These are phyloP conservation scores for Drosophila longiperda DNA, from an alignment of 2,888 invertebrate genomes.

Conservation along the genomic window DNA sequence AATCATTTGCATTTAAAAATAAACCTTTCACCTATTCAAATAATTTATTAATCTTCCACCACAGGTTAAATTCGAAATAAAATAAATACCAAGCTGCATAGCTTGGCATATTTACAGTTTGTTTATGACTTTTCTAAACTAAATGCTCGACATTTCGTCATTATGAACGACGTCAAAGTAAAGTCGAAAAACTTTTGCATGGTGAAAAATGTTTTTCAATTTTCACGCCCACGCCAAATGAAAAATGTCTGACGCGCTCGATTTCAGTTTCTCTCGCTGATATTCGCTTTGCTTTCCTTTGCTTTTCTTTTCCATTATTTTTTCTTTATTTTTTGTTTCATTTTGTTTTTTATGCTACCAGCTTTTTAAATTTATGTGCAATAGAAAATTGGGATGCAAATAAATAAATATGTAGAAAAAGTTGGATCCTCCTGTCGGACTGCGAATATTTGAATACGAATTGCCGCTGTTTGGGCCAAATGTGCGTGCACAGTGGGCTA, in stretches of 20 bases:
- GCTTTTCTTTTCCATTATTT: conserved; percentile 13
- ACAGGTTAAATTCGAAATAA: conserved; percentile 8
- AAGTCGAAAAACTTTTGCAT: conserved; percentile 61
- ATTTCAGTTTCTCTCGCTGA: conserved; percentile 52
- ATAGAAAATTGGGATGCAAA: conserved; percentile 41
- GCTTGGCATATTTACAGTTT: conserved; percentile 34
- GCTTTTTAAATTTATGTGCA: conserved; percentile 67
- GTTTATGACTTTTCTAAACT: conserved; percentile 64
- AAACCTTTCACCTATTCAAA: background rate
- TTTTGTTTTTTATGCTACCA: conserved; percentile 48
- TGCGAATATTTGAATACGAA: conserved; percentile 41
- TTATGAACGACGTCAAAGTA: conserved; percentile 73
- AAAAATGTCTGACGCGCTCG: conserved; percentile 69
- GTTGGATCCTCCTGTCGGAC: conserved; percentile 12
- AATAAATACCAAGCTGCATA: background rate
- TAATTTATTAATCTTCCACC: background rate
- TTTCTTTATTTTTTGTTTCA: background rate
- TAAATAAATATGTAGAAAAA: conserved; percentile 39
- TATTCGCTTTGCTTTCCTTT: conserved; percentile 27
- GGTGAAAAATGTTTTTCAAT: conserved; percentile 74
- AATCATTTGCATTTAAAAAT: background rate
- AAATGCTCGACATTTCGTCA: conserved; percentile 67
- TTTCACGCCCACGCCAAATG: conserved; percentile 65
- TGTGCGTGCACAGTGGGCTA: conserved; percentile 59
- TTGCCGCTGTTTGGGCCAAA: conserved; percentile 24